Evolutionary conservation across 2,113 vertebrate species (phyloP).

Genomic region (Sterna hirundo): DNA sequence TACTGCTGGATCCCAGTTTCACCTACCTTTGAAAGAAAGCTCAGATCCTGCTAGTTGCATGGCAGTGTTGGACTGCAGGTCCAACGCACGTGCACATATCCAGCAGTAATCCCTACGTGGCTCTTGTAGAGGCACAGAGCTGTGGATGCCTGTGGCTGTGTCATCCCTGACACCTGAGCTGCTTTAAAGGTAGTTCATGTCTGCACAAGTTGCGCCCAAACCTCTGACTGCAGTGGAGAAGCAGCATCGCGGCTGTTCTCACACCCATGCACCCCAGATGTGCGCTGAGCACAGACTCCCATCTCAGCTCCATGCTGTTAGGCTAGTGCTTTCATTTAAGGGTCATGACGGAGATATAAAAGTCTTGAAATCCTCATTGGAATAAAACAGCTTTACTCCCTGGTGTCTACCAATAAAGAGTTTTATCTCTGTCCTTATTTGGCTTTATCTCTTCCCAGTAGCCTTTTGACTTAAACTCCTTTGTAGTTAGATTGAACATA

Average conservation of each 20-base stretch:
- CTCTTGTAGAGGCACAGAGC: neutral
- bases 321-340: neutral
- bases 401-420: neutral
- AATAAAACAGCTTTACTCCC: neutral
- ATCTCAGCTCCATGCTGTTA: neutral
- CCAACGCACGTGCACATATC: rapidly evolving
- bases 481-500: neutral
- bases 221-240: neutral
- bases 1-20: neutral
- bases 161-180: neutral
- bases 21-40: neutral
- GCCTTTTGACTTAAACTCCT: neutral
- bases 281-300: neutral
- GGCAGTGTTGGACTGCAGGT: neutral
- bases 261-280: neutral
- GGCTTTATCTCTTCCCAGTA: neutral
- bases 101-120: neutral
- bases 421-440: neutral
- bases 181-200: neutral
- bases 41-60: neutral
- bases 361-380: neutral
- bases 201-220: neutral
- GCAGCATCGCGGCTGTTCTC: neutral
- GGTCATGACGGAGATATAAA: neutral
- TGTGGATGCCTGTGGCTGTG: neutral